phyloP scores from a whole-genome alignment of 1,140 invertebrate species.

The Anoplophora glabripennis region DNA sequence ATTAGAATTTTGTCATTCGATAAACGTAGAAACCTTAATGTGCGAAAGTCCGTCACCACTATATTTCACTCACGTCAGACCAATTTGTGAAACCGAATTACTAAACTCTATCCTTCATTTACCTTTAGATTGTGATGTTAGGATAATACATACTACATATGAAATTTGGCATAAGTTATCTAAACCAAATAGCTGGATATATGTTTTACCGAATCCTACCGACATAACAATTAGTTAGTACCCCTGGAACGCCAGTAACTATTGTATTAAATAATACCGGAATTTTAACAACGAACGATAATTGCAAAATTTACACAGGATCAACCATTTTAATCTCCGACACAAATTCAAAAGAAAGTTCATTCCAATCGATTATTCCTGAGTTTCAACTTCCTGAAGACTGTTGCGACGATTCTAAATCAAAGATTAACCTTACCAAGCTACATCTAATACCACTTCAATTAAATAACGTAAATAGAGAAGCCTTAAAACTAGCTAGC shows the following conservation, averaged over 20 bases:
- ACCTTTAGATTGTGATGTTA: not conserved
- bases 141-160: not conserved
- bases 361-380: not conserved
- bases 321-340: not conserved
- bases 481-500: not conserved
- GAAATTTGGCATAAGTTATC: not conserved
- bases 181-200: constrained; percentile 1
- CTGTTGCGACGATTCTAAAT: not conserved
- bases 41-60: not conserved
- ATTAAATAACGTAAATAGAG: not conserved
- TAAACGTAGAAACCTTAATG: not conserved
- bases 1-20: not conserved
- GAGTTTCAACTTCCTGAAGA: not conserved
- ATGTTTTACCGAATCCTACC: not conserved
- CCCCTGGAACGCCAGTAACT: not conserved
- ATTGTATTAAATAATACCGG: not conserved
- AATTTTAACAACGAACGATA: not conserved
- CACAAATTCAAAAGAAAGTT: not conserved
- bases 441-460: not conserved
- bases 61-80: not conserved
- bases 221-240: not conserved
- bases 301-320: not conserved
- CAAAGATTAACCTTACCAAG: not conserved
- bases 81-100: not conserved
- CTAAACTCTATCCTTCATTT: not conserved